Evolutionary conservation across 2,113 vertebrate genomes (phyloP).

Genomic region (Pseudopodoces humilis): DNA sequence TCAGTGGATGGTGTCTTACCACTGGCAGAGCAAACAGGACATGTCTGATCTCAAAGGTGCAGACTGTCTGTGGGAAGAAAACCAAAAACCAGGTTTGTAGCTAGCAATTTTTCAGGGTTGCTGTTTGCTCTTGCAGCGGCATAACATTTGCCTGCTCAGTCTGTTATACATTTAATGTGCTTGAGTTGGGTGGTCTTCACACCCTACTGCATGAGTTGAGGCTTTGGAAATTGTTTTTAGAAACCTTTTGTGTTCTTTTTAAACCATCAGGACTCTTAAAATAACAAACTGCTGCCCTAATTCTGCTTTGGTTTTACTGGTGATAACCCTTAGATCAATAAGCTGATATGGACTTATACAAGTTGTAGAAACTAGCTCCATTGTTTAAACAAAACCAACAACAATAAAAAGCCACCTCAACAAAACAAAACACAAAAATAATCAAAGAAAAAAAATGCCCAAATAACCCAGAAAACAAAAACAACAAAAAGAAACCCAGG

Average conservation of each 20-base stretch:
- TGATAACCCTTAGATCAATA: not conserved
- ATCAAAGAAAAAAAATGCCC: not conserved
- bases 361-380: not conserved
- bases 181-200: not conserved
- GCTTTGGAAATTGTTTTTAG: not conserved
- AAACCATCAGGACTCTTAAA: not conserved
- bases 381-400: not conserved
- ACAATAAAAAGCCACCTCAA: not conserved
- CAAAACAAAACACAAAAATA: not conserved
- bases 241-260: constrained; percentile 14
- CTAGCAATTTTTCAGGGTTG: not conserved
- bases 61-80: not conserved
- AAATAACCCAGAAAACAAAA: not conserved
- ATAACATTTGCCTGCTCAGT: not conserved
- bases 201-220: not conserved
- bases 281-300: not conserved
- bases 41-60: not conserved
- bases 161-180: not conserved
- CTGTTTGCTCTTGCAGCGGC: not conserved
- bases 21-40: not conserved
- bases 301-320: not conserved
- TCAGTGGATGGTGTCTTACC: not conserved
- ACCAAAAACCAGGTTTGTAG: not conserved
- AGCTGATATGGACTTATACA: not conserved
- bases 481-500: not conserved